These are phyloP conservation scores for Callyntrura guangdongensis DNA, from an alignment of 2,888 invertebrate species.

Conservation along the genomic window DNA sequence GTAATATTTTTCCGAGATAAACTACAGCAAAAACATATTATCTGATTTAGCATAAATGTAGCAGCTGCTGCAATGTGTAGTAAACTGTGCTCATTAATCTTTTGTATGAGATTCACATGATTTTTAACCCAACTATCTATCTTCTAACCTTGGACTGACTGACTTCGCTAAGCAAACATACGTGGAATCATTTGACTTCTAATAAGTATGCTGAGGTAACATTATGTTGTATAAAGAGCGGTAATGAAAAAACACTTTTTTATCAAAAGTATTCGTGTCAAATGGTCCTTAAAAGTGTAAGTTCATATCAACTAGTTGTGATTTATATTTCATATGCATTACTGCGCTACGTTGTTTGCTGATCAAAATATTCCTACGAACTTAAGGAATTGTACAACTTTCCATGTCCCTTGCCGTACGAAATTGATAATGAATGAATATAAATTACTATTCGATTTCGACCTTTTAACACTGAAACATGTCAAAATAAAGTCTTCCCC, in stretches of 20 bases:
- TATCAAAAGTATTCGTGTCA: constrained; percentile 56
- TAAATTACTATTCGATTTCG: too few relatives aligned
- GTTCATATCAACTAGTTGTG: constrained; percentile 2
- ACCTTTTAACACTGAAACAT: too few relatives aligned
- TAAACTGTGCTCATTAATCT: constrained; percentile 67
- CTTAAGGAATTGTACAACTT: too few relatives aligned
- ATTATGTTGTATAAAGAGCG: constrained; percentile 17
- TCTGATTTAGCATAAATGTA: constrained; percentile 32
- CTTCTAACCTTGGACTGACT: constrained; percentile 73
- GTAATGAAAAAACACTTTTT: constrained; percentile 58
- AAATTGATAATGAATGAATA: too few relatives aligned
- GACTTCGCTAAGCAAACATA: constrained; percentile 25
- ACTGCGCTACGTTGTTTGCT: too few relatives aligned
- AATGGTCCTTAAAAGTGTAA: constrained; percentile 62
- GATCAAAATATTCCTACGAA: too few relatives aligned
- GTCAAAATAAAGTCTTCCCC: too few relatives aligned
- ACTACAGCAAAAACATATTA: constrained; percentile 46
- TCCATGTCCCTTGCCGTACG: too few relatives aligned
- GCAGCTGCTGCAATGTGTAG: constrained; percentile 43
- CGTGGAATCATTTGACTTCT: constrained; percentile 65
- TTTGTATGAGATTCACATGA: constrained; percentile 66
- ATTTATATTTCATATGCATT: too few relatives aligned
- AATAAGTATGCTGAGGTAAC: constrained; percentile 1
- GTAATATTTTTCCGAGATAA: constrained; percentile 30
- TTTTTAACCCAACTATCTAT: constrained; percentile 61